Evolutionary conservation across 2,113 vertebrate genomes (phyloP).

Genomic region (Urocynchramus pylzowi): DNA sequence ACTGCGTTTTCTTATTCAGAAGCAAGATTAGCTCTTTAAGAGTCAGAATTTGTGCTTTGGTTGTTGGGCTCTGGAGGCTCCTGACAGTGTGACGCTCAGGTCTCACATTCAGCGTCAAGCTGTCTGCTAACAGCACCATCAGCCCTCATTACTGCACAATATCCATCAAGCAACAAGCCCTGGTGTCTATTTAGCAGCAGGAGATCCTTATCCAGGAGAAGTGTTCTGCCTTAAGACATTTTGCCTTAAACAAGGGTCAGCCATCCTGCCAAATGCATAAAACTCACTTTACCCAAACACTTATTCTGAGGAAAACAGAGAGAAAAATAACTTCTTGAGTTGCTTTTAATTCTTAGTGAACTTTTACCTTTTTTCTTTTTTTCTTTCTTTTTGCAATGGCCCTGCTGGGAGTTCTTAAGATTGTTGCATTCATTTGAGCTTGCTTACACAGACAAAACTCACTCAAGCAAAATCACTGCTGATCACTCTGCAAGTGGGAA

Average conservation of each 20-base stretch:
- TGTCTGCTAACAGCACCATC: neutral
- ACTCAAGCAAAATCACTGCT: constrained; percentile 23
- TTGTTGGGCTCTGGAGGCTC: neutral
- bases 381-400: neutral
- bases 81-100: neutral
- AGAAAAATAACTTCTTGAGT: neutral
- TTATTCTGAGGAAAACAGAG: neutral
- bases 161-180: constrained; percentile 37
- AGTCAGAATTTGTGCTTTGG: neutral
- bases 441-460: constrained; percentile 55
- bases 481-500: constrained; percentile 7
- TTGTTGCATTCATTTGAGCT: constrained; percentile 20
- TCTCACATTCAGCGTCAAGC: neutral
- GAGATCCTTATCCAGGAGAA: constrained; percentile 39
- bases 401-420: constrained; percentile 18
- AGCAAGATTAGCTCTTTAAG: neutral
- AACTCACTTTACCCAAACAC: neutral
- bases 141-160: constrained; percentile 8
- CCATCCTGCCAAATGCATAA: neutral
- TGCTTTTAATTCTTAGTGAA: neutral
- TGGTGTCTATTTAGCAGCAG: constrained; percentile 55
- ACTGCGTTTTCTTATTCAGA: neutral
- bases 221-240: constrained; percentile 25
- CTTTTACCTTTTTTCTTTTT: neutral
- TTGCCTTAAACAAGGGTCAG: constrained; percentile 62